Evolutionary conservation across 2,888 invertebrate genomes (phyloP).

Genomic region (Cyaniris semiargus): DNA sequence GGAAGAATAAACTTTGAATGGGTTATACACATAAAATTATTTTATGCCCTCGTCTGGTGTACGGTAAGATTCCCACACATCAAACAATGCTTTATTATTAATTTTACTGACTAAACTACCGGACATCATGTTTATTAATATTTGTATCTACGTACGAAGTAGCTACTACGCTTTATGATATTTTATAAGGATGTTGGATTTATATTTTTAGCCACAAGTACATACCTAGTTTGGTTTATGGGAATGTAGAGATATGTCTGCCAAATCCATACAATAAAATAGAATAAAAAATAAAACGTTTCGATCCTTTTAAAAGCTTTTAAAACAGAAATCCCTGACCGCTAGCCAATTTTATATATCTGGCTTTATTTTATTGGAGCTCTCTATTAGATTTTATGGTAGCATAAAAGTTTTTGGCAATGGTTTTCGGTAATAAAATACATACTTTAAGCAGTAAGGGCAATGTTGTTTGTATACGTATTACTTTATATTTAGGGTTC

Average conservation of each 20-base stretch:
- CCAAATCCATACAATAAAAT: neutral
- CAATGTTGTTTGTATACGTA: neutral
- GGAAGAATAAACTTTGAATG: neutral
- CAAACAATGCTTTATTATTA: neutral
- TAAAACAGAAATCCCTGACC: conserved; percentile 4
- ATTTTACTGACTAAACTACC: neutral
- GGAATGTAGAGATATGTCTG: neutral
- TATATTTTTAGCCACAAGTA: neutral
- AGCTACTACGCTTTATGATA: neutral
- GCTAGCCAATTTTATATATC: conserved; percentile 12
- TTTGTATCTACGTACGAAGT: neutral
- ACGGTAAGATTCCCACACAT: neutral
- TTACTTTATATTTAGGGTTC: neutral
- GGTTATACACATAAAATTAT: conserved; percentile 31
- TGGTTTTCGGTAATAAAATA: conserved; percentile 13
- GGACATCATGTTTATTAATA: neutral
- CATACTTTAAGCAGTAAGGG: neutral
- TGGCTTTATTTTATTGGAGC: conserved; percentile 8
- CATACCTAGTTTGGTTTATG: neutral
- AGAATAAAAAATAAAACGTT: neutral
- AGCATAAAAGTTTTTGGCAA: conserved; percentile 26
- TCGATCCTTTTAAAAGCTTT: neutral
- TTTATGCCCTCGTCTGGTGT: conserved; percentile 2
- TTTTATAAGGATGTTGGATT: neutral
- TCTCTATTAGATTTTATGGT: conserved; percentile 26